These are phyloP conservation scores for Brachypterus glaber DNA, from an alignment of 2,888 invertebrate species.

Conservation along the genomic window DNA sequence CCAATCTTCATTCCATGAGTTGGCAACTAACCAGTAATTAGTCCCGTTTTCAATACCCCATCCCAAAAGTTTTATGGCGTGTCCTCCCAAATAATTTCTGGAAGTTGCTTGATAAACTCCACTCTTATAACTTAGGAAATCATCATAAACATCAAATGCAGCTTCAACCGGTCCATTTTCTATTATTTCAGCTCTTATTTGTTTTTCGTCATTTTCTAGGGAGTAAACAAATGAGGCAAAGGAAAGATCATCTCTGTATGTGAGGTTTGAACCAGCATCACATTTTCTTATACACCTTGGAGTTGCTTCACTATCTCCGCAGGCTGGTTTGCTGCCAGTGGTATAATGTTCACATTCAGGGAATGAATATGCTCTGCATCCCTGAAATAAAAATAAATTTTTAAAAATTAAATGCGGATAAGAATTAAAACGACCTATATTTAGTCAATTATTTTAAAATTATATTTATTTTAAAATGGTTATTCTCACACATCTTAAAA, in stretches of 20 bases:
- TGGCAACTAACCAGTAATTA: slow-evolving; percentile 83
- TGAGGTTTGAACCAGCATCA: not conserved
- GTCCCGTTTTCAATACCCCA: slow-evolving; percentile 69
- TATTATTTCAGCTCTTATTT: not conserved
- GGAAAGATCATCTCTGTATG: not conserved
- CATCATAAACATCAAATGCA: not conserved
- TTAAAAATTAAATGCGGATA: too few species aligned
- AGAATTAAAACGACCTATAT: too few species aligned
- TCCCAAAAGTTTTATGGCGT: slow-evolving; percentile 78
- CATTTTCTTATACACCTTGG: slow-evolving; percentile 11
- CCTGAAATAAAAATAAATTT: slow-evolving; percentile 8
- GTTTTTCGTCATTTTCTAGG: not conserved
- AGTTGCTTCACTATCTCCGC: slow-evolving; percentile 12
- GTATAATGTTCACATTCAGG: slow-evolving; percentile 16
- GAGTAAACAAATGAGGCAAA: not conserved
- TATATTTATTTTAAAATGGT: too few species aligned
- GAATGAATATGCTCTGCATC: slow-evolving; percentile 15
- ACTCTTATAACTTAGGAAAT: not conserved
- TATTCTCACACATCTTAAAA: too few species aligned
- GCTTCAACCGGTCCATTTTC: not conserved
- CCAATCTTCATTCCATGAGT: slow-evolving; percentile 93
- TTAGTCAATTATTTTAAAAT: too few species aligned
- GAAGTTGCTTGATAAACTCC: slow-evolving; percentile 62
- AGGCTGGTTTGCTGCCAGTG: slow-evolving; percentile 9
- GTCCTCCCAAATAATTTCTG: slow-evolving; percentile 69